These are phyloP conservation scores for Styela plicata DNA, from an alignment of 23 tunicate genomes.

Conservation along the genomic window DNA sequence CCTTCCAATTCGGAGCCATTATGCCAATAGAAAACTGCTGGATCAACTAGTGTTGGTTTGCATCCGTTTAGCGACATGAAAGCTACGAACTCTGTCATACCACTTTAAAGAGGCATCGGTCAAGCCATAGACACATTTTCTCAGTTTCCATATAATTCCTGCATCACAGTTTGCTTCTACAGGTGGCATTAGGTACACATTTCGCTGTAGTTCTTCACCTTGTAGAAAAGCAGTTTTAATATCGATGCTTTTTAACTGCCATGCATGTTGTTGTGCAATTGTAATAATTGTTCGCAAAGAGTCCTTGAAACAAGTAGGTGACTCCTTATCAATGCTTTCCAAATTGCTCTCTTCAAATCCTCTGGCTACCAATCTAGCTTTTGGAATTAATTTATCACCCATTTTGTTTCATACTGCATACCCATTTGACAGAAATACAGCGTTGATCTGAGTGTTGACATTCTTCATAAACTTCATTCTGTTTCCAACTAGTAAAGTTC, in stretches of 20 bases:
- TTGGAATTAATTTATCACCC: background rate
- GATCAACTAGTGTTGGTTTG: constrained; percentile 2
- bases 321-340: background rate
- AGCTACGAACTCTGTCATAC: constrained; percentile 14
- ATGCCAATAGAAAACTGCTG: constrained; percentile 28
- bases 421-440: constrained; percentile 3
- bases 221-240: too few relatives aligned
- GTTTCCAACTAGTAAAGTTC: background rate
- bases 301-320: constrained; percentile 21
- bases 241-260: background rate
- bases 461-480: background rate
- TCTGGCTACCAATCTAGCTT: background rate
- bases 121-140: too few relatives aligned
- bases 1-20: background rate
- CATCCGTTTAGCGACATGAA: constrained; percentile 2
- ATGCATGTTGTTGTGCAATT: background rate
- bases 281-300: background rate
- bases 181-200: too few relatives aligned
- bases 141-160: too few relatives aligned
- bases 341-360: constrained; percentile 5
- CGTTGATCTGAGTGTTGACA: background rate
- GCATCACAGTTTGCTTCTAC: too few relatives aligned
- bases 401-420: background rate
- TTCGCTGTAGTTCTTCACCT: too few relatives aligned
- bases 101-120: too few relatives aligned